These are phyloP conservation scores for Astropecten irregularis DNA, from an alignment of 53 echinoderm and acorn worm species.

Conservation along the genomic window DNA sequence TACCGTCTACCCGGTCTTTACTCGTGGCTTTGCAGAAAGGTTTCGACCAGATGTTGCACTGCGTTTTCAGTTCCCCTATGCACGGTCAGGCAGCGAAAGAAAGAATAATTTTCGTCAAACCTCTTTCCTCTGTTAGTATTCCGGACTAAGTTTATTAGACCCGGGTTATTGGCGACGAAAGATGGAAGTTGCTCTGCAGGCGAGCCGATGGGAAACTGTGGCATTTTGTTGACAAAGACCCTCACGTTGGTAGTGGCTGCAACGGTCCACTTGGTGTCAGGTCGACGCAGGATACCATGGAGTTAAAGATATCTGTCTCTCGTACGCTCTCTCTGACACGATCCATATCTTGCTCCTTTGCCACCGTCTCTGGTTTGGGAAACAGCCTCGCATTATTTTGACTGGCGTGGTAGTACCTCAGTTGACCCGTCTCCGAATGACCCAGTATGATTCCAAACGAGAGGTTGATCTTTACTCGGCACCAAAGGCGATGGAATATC, in stretches of 20 bases:
- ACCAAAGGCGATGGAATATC: not conserved
- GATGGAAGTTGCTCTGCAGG: not conserved
- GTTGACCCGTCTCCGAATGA: not conserved
- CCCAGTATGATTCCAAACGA: not conserved
- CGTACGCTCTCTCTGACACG: not conserved
- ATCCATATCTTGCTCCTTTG: not conserved
- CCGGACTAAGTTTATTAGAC: not conserved
- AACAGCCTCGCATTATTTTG: not conserved
- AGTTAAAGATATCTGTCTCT: not conserved
- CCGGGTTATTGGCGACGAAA: conserved; percentile 14
- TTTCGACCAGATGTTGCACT: not conserved
- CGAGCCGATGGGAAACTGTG: conserved; percentile 50
- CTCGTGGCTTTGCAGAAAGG: not conserved
- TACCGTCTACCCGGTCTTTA: not conserved
- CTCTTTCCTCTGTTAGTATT: not conserved
- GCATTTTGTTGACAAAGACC: conserved; percentile 11
- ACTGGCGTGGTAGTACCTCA: not conserved
- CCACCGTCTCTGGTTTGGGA: not conserved
- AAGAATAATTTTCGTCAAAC: conserved; percentile 15
- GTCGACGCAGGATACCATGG: conserved; percentile 13
- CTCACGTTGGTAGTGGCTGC: conserved; percentile 31
- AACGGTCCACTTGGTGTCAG: conserved; percentile 54
- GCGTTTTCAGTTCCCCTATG: not conserved
- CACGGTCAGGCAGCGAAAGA: conserved; percentile 5
- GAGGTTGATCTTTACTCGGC: not conserved